A percentile compares a stretch with the other conserved stretches of the same genome.
Evolutionary conservation across 1,140 invertebrate species (phyloP).

Genomic region (Drosophila pseudoobscura): DNA sequence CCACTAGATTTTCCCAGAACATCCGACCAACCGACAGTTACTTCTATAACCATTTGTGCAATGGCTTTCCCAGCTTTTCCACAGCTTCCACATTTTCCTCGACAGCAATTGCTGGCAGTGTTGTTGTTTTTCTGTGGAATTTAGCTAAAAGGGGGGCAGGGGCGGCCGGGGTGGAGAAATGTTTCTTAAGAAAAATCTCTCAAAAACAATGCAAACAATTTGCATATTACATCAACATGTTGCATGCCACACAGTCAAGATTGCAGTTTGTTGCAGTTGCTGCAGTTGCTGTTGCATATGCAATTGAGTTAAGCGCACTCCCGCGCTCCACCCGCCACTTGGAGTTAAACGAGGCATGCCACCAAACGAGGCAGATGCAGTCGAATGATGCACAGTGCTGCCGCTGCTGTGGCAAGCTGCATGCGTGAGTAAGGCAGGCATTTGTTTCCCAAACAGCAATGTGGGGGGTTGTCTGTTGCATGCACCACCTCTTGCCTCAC

Average conservation of each 20-base stretch:
- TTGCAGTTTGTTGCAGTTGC: conserved; percentile 46
- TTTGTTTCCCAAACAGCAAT: conserved; percentile 43
- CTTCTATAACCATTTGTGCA: background rate
- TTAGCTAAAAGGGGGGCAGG: too few relatives aligned
- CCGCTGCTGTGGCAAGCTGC: conserved; percentile 35
- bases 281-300: conserved; percentile 61
- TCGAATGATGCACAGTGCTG: conserved; percentile 39
- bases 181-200: conserved; percentile 62
- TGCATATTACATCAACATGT: conserved; percentile 78
- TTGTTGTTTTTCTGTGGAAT: background rate
- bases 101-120: conserved; percentile 16
- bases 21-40: conserved; percentile 1
- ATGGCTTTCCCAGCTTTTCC: conserved; percentile 10
- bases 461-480: conserved; percentile 24
- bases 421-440: conserved; percentile 44
- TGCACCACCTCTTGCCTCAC: conserved; percentile 34
- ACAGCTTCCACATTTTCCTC: conserved; percentile 39
- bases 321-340: conserved; percentile 11
- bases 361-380: conserved; percentile 19
- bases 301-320: conserved; percentile 61
- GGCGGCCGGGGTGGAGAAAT: conserved; percentile 9
- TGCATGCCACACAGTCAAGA: conserved; percentile 58
- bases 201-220: conserved; percentile 67
- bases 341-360: conserved; percentile 66
- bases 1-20: conserved; percentile 21